Base-by-base conservation (phyloP, 2,888 invertebrate species). In the Eupithecia inturbata region DNA sequence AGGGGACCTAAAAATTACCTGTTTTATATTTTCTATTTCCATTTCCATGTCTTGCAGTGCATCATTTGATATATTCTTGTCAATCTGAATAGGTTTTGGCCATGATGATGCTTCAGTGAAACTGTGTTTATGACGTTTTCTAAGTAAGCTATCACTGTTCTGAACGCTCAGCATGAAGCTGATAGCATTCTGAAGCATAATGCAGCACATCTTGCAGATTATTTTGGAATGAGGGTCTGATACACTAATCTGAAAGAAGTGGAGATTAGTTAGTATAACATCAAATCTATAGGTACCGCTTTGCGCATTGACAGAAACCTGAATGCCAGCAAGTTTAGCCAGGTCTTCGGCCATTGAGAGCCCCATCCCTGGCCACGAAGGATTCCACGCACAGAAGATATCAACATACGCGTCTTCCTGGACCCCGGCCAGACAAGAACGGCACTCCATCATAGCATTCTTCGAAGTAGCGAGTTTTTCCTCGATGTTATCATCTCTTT, bases 81-180 rank as follows among this genome's bases (percentile, higher is more conserved):
- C 88, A 0, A 93, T 77, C 77, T 89, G 87, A 77, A 93, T 93
- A 0, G 93, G 94, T 80, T 90, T 89, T 0, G 93, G 94, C 94
- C 93, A 93, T 39, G 33, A 53, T 14, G 70, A 63, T 19, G 41
- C 33, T 4, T 71, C 72, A 64, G 45, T 33, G 0, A 10, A 22
- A n/a, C 22, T 36, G 12, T 69, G 45, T 14, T 49, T 70, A 4
- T 39, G 28, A 12, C 74, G 70, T 31, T 64, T 68, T n/a, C 80
- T 85, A 0, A 92, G 82, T 19, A 87, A 49, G 19, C 77, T 68
- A 69, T 93, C 89, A 79, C 82, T 88, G 7, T 79, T 81, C 67
- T 84, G 81, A 1, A 91, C 92, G 6, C 77, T 78, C 3, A 80
- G 77, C 0, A 85, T 79, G 80, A 93, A 94, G 4, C 67, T 78